These are phyloP conservation scores for Hydroisotoma schaefferi DNA, from an alignment of 2,888 invertebrate genomes.

Conservation along the genomic window DNA sequence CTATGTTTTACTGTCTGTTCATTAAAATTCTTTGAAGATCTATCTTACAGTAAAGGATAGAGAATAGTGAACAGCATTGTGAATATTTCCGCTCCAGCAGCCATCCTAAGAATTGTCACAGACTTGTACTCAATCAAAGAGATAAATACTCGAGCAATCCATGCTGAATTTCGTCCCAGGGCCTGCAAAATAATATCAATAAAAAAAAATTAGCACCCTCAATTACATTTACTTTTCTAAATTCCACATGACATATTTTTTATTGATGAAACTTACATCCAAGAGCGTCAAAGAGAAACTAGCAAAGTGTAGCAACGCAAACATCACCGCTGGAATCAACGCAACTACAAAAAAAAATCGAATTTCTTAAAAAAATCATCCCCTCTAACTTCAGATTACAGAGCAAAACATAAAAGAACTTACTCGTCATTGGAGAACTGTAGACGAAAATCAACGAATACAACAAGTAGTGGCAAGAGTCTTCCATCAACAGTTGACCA, in stretches of 20 bases:
- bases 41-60: conserved; percentile 74
- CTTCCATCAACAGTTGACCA: conserved; percentile 74
- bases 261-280: conserved; percentile 82
- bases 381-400: too few relatives aligned
- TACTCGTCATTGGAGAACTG: conserved; percentile 82
- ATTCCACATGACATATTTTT: not conserved
- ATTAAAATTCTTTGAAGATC: too few relatives aligned
- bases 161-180: conserved; percentile 86
- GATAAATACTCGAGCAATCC: conserved; percentile 80
- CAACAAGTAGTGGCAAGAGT: conserved; percentile 94
- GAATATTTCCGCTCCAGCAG: conserved; percentile 87
- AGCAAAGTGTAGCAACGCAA: conserved; percentile 86
- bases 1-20: not conserved
- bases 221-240: not conserved
- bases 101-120: conserved; percentile 79
- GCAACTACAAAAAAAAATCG: conserved; percentile 81
- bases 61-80: conserved; percentile 59
- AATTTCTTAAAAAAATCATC: too few relatives aligned
- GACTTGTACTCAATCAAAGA: conserved; percentile 88
- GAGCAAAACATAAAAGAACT: too few relatives aligned
- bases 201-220: not conserved
- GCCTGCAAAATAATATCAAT: conserved; percentile 60
- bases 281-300: conserved; percentile 85
- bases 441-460: conserved; percentile 93
- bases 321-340: conserved; percentile 83